Base-by-base conservation (phyloP, 2,888 invertebrate species). In the Sphaeridia pumilis region DNA sequence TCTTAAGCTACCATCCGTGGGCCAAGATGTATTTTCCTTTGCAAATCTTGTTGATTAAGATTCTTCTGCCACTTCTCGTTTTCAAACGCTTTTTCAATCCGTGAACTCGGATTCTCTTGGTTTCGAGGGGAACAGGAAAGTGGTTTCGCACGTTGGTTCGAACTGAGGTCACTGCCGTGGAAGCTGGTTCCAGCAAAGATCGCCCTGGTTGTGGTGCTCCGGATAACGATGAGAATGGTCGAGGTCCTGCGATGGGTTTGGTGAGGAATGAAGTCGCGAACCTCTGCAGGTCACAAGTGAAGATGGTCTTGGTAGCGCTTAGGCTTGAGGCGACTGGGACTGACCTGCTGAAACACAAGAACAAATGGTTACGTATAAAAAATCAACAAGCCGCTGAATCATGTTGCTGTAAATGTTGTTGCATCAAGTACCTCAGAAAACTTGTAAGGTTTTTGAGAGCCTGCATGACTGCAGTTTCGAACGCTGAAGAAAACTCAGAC, bases 111-210 rank as follows among this genome's bases (percentile, higher is more conserved):
- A 51, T 17, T 34, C 51, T 17, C 25, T 46, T 45, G 3, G 4
- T 17, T 46, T 51, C 51, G 2, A 27, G 35, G 4, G 51, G 46
- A 14, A 28, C 46, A 22, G 46, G 46, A 17, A 46, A 51, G 28
- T 46, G 12, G 20, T 26, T 27, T 26, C 51, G 17, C 2, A 22
- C 21, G 34, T 28, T 35, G 5, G 45, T 46, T 45, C 51, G 35
- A 2, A 46, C 20, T 5, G 21, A 17, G 2, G 24, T 38, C 10
- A 42, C 17, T 21, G 42, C 14, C 21, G 34, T 3, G 17, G 31
- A 24, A 14, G 5, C 24, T n/a, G 17, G 17, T 5, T 5, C 5
- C 12, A 38, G 17, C 38, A 38, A 38, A 17, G 38, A 38, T 7
- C 38, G 10, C 20, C 38, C 38, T 5, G 38, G 17, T 12, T 17